Base-by-base conservation (phyloP, 30 jellyfish, hydroid and myxozoan species). In the Turritopsis rubra region DNA sequence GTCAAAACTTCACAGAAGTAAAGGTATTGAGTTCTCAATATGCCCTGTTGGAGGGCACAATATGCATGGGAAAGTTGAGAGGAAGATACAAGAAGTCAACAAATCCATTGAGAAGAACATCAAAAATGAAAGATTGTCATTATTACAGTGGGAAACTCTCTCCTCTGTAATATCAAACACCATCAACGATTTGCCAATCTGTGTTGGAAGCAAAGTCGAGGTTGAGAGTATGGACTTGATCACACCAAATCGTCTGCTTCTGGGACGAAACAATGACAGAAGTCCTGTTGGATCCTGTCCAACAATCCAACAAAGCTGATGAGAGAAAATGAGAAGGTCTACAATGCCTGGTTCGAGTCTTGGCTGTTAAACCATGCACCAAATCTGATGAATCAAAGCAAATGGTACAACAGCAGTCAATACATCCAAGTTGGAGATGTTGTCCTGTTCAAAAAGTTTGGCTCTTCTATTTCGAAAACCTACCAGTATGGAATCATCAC, bases 251-350 rank as follows among this genome's bases (percentile, higher is more conserved):
- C 16, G 79, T 13, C 52, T 75, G 70, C 19, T 26, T 0, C 70
- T 75, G n/a, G 83, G 83, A n/a, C 83, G 83, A 18, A 75, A 75
- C 83, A 75, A 75, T 75, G 83, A 75, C 16, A n/a, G 75, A 27
- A 22, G 73, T 60, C 73, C 73, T 60, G 73, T 23, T 60, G 73
- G 73, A 60, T 75, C n/a, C 18, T 18, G 16, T 23, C 70, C 18
- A 27, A 1, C 18, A 75, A 75, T 1, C 83, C 83, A n/a, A 0
- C 77, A 19, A 75, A 19, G 76, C 21, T 75, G 18, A 13, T 27
- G 16, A 26, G 21, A 52, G 83, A 75, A 16, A 75, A 75, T 30
- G 72, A 75, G 21, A 27, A 30, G 21, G 70, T 75, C 13, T 75
- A 8, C 0, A 75, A 26, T 0, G 26, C 83, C 18, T 60, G 73